Evolutionary conservation across 2,888 invertebrate species (phyloP), one percentile per base, ranked within the genome.

Genomic region (Athrips mouffetella): DNA sequence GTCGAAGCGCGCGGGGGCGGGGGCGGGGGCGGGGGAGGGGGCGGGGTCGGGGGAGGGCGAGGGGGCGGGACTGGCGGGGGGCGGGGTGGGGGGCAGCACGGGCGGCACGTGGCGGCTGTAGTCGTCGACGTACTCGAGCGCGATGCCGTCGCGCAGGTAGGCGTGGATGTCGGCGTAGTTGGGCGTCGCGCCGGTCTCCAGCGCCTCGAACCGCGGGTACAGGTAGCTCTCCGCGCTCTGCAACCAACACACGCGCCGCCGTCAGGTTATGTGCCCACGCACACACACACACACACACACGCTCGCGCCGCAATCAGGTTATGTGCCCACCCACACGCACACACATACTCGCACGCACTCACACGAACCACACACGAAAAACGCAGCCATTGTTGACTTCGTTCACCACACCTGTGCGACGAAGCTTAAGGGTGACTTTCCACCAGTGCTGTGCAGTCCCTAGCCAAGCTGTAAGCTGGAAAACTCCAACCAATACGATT

Each of bases 131-230:
- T 58, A 83, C 55, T 84, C 81, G 55, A 82, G 81, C 65, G 62
- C 61, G 76, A 86, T 76, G 67, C 83, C 83, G 77, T 77, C 74
- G 63, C 77, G 77, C 65, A 81, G 75, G 73, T 77, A 79, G 61
- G 63, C 67, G 66, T 65, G 55, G 51, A 86, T 73, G 64, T 86
- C 86, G 53, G 67, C 76, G 73, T 64, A 79, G 75, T 71, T 80
- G 71, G 80, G 86, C 70, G 86, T 77, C 60, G 54, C 77, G 59
- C 86, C 90, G 61, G 45, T 53, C 80, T 90, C 90, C 53, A 91
- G 76, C 76, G 89, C 89, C 53, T 65, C 70, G 78, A 90, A 90
- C 57, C 76, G 73, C 65, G 90, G 90, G 69, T 71, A 85, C 69
- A 90, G 80, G 78, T 90, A 84, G 59, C 79, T 61, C 68, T 80